Conservation (phyloP, 2,797 vertebrate species). For the Oryzias dopingdopingensis region DNA sequence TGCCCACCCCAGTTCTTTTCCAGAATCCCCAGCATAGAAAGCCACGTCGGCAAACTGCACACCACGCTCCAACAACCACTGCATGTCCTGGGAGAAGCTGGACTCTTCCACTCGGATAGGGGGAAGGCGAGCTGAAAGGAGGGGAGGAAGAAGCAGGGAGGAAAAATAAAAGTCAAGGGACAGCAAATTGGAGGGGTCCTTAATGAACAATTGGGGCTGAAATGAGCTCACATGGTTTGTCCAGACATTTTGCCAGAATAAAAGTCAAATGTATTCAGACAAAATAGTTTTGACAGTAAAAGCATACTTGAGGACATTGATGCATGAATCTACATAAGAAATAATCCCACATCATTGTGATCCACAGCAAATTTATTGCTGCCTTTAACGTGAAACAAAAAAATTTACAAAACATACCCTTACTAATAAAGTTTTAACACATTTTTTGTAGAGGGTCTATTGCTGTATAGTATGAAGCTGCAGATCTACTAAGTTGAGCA, state of each 20-base stretch:
- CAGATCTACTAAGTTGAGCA: not conserved
- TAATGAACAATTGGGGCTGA: constrained; percentile 12
- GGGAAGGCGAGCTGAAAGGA: constrained; percentile 85
- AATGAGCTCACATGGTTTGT: not conserved
- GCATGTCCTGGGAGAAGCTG: constrained; percentile 87
- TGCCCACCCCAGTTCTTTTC: constrained; percentile 83
- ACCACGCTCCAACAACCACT: constrained; percentile 87
- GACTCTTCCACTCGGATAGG: constrained; percentile 90
- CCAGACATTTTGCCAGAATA: constrained; percentile 13
- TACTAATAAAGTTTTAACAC: not conserved
- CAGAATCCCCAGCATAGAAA: constrained; percentile 84
- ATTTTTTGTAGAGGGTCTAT: no score
- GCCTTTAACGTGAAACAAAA: not conserved
- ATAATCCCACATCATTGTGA: not conserved
- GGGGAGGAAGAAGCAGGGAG: not conserved
- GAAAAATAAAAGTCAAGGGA: not conserved
- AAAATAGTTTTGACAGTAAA: constrained; percentile 7
- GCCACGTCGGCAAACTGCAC: constrained; percentile 90
- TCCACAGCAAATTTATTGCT: constrained; percentile 3
- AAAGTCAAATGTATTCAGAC: constrained; percentile 2
- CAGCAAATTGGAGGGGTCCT: constrained; percentile 3
- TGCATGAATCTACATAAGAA: not conserved
- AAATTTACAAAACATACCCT: not conserved
- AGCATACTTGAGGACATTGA: not conserved
- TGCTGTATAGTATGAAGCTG: not conserved